Evolutionary conservation across 2,113 vertebrate genomes (phyloP).

Genomic region (Pseudopodoces humilis): DNA sequence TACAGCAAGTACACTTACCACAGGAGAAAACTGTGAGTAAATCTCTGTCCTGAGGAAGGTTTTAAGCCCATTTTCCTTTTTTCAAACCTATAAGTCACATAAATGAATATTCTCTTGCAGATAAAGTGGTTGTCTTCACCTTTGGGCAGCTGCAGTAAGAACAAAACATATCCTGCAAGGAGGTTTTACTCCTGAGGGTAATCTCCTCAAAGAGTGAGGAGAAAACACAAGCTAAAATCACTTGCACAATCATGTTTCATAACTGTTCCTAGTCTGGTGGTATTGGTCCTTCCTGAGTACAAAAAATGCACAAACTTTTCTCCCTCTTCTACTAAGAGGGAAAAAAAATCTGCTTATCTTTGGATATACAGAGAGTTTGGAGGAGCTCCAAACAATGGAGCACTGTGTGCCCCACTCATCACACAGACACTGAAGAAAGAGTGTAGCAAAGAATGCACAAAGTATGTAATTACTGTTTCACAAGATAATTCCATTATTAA

Average conservation of each 20-base stretch:
- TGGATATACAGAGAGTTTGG: slow-evolving; percentile 36
- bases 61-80: not conserved
- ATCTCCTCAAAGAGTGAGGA: not conserved
- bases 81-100: not conserved
- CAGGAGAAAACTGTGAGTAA: not conserved
- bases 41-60: not conserved
- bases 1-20: not conserved
- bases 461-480: slow-evolving; percentile 44
- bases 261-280: not conserved
- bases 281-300: not conserved
- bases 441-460: slow-evolving; percentile 24
- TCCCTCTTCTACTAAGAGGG: not conserved
- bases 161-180: not conserved
- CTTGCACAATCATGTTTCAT: slow-evolving; percentile 17
- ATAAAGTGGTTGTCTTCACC: not conserved
- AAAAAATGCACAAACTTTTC: slow-evolving; percentile 10
- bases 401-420: slow-evolving; percentile 34
- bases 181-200: slow-evolving; percentile 23
- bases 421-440: not conserved
- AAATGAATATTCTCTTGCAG: not conserved
- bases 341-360: not conserved
- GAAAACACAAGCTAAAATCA: slow-evolving; percentile 23
- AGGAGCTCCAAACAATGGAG: slow-evolving; percentile 44
- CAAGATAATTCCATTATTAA: slow-evolving; percentile 51
- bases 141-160: not conserved